Percentiles rank a stretch among this genome's conserved stretches.
Evolutionary conservation across 2,888 invertebrate species (phyloP).

Genomic region (Drosophila tanythrix): DNA sequence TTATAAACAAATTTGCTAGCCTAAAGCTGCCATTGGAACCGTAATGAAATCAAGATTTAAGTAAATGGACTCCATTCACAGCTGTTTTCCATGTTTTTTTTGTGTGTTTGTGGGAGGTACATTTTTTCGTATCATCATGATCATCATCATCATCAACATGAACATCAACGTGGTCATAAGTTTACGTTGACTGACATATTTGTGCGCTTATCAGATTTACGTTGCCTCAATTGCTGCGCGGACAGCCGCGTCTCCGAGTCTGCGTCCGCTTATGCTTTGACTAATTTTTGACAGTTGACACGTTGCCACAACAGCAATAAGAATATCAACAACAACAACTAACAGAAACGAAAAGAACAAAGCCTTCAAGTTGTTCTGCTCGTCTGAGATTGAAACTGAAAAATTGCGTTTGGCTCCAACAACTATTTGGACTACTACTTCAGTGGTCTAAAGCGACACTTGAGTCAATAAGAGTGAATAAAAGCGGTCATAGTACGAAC

Average conservation of each 20-base stretch:
- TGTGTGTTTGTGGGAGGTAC: conserved; percentile 21
- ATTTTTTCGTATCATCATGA: conserved; percentile 5
- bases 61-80: not conserved
- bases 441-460: conserved; percentile 81
- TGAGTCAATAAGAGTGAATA: conserved; percentile 65
- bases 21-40: not conserved
- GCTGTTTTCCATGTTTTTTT: not conserved
- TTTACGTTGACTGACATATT: conserved; percentile 64
- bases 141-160: conserved; percentile 30
- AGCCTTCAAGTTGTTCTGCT: conserved; percentile 1
- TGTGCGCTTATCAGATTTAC: conserved; percentile 78
- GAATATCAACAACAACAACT: not conserved
- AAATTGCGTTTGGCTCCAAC: conserved; percentile 50
- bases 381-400: conserved; percentile 22
- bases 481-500: conserved; percentile 16
- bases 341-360: conserved; percentile 37
- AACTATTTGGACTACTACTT: conserved; percentile 55
- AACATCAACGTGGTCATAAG: conserved; percentile 6
- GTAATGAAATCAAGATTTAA: not conserved
- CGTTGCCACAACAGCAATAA: conserved; percentile 61
- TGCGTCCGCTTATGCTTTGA: conserved; percentile 66
- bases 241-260: conserved; percentile 57
- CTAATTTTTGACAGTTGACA: conserved; percentile 79
- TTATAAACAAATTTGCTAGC: too few relatives aligned
- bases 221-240: conserved; percentile 64